These are phyloP conservation scores for Athene noctua DNA, from an alignment of 2,113 vertebrate genomes.

Conservation along the genomic window DNA sequence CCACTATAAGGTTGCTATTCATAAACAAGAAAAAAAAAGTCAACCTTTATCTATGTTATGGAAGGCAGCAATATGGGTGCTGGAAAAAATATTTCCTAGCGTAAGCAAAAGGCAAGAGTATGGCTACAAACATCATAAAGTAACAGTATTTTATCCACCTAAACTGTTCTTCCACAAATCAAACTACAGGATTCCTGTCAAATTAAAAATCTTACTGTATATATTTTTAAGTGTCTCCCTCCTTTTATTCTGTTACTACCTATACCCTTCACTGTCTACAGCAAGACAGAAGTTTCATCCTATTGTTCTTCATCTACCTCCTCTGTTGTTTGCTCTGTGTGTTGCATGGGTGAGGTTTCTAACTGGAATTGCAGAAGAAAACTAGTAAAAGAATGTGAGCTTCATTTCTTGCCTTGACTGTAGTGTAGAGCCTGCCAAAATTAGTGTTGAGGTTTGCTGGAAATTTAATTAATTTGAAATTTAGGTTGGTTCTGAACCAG, in stretches of 20 bases:
- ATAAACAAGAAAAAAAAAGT: background rate
- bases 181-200: background rate
- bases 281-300: background rate
- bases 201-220: background rate
- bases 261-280: background rate
- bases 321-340: background rate
- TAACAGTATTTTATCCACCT: background rate
- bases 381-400: background rate
- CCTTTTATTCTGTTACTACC: background rate
- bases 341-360: background rate
- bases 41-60: background rate
- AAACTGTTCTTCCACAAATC: background rate
- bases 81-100: background rate
- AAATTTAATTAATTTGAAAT: constrained; percentile 18
- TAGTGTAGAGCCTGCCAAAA: background rate
- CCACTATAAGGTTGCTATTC: background rate
- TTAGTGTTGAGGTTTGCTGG: constrained; percentile 5
- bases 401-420: background rate
- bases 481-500: constrained; percentile 11
- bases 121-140: background rate
- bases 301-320: background rate
- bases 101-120: background rate
- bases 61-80: background rate
- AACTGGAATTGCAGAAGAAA: background rate
- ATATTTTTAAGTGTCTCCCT: background rate